These are phyloP conservation scores for Drosophila nigromelanica DNA, from an alignment of 1,140 invertebrate species.

Conservation along the genomic window DNA sequence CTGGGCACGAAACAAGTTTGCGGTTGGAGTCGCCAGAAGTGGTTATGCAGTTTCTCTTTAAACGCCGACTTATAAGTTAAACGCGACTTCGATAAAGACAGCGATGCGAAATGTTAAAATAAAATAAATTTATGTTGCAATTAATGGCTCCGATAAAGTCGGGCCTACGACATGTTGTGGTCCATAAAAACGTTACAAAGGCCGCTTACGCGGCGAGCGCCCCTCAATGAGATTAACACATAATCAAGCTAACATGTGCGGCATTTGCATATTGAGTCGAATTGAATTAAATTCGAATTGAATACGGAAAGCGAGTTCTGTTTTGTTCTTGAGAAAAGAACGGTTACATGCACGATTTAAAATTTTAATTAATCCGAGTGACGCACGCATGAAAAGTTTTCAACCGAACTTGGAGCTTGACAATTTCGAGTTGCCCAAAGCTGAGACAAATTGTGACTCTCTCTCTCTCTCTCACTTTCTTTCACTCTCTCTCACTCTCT, in stretches of 20 bases:
- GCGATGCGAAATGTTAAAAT: constrained; percentile 80
- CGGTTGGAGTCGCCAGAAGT: constrained; percentile 8
- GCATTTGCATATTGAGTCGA: constrained; percentile 78
- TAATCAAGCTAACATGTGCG: constrained; percentile 80
- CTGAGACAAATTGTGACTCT: constrained; percentile 28
- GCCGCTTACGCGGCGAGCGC: not conserved
- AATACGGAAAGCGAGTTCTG: constrained; percentile 30
- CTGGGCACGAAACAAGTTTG: constrained; percentile 57
- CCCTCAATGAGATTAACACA: constrained; percentile 73
- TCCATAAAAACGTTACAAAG: constrained; percentile 54
- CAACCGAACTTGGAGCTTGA: constrained; percentile 54
- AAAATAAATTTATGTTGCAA: constrained; percentile 83
- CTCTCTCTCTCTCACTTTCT: not conserved
- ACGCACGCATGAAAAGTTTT: constrained; percentile 53
- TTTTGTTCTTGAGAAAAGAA: constrained; percentile 16
- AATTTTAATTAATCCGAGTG: constrained; percentile 74
- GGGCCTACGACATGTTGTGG: constrained; percentile 71
- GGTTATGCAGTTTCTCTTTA: constrained; percentile 57
- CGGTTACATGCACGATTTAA: constrained; percentile 63
- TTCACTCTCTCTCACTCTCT: too few species aligned
- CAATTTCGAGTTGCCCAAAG: constrained; percentile 30
- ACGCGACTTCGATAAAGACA: constrained; percentile 67
- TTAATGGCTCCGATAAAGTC: constrained; percentile 75
- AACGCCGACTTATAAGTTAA: constrained; percentile 76
- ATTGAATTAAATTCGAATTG: constrained; percentile 72